Evolutionary conservation across 2,888 invertebrate species (phyloP).

Genomic region (Pemphredon lugubris): DNA sequence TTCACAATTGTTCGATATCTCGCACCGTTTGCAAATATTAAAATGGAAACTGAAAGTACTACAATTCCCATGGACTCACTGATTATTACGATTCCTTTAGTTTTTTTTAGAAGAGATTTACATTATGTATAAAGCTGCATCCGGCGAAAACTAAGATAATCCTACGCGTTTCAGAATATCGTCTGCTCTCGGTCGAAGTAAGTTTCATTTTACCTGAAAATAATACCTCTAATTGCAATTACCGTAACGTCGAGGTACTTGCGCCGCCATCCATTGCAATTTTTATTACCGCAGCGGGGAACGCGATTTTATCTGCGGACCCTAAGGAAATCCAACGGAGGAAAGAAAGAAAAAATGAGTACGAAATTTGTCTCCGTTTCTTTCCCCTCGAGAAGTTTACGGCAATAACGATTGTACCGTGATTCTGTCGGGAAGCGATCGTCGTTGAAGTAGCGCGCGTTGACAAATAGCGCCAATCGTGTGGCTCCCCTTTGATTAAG

Average conservation of each 20-base stretch:
- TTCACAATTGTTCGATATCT: too few relatives aligned
- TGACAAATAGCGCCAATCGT: constrained; percentile 67
- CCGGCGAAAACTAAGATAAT: constrained; percentile 36
- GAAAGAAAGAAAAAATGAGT: constrained; percentile 11
- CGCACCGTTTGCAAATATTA: too few relatives aligned
- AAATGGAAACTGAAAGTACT: too few relatives aligned
- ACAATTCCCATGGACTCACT: too few relatives aligned
- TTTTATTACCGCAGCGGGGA: constrained; percentile 39
- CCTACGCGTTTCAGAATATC: constrained; percentile 5
- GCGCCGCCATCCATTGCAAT: too few relatives aligned
- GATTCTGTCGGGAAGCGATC: constrained; percentile 51
- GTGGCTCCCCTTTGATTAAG: constrained; percentile 62
- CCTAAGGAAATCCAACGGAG: not conserved
- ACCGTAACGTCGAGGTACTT: constrained; percentile 4
- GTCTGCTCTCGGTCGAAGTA: constrained; percentile 6
- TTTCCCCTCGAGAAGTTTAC: constrained; percentile 38
- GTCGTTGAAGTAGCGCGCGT: constrained; percentile 35
- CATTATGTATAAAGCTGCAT: too few relatives aligned
- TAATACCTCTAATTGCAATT: constrained; percentile 29
- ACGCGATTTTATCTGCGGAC: constrained; percentile 6
- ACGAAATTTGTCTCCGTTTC: constrained; percentile 44
- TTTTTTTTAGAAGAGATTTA: too few relatives aligned
- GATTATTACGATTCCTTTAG: too few relatives aligned
- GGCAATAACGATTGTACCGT: constrained; percentile 61
- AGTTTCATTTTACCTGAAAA: constrained; percentile 21